These are phyloP conservation scores for Chloropsis cyanopogon DNA, from an alignment of 2,113 vertebrate species.

Conservation along the genomic window DNA sequence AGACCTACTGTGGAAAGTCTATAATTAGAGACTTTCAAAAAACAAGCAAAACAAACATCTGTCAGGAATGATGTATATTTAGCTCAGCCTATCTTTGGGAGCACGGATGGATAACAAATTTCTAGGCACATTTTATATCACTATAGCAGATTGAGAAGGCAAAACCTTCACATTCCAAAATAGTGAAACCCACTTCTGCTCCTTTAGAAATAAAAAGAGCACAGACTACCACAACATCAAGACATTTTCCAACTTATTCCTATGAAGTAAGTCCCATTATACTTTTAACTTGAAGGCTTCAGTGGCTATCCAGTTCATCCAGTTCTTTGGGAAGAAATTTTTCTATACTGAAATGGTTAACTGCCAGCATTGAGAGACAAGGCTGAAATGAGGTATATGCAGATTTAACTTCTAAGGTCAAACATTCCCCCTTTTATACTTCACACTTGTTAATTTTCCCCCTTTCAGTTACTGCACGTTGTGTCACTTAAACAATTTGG, in stretches of 20 bases:
- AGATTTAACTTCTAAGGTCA: background rate
- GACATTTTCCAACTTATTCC: background rate
- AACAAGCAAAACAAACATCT: conserved; percentile 36
- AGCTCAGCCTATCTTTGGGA: background rate
- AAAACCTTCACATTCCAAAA: background rate
- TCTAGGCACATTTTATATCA: background rate
- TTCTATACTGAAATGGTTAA: background rate
- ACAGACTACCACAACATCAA: background rate
- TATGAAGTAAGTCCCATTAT: background rate
- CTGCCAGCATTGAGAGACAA: background rate
- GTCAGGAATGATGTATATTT: background rate
- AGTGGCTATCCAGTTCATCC: background rate
- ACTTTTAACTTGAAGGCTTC: background rate
- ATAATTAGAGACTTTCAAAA: conserved; percentile 12
- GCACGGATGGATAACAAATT: background rate
- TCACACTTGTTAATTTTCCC: background rate
- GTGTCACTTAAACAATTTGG: background rate
- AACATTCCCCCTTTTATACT: background rate
- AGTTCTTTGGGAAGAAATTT: background rate
- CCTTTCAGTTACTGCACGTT: background rate
- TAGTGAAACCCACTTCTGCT: background rate
- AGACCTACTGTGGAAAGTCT: background rate
- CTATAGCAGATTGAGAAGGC: background rate
- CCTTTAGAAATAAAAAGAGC: background rate
- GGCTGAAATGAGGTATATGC: background rate